Percentiles rank a stretch among this genome's conserved stretches.
Evolutionary conservation across 2,113 vertebrate genomes (phyloP).

Genomic region (Rhinoderma darwinii): DNA sequence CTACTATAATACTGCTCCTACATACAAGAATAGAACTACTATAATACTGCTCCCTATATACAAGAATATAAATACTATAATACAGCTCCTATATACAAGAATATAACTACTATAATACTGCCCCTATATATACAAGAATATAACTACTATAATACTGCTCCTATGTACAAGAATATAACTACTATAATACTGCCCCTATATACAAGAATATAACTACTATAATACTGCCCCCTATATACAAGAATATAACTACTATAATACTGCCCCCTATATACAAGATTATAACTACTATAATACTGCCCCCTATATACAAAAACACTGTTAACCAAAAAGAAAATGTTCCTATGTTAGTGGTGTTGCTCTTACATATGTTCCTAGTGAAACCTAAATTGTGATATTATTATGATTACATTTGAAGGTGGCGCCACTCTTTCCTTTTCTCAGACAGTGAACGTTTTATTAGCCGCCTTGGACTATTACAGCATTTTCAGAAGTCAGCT

Average conservation of each 20-base stretch:
- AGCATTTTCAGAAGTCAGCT: not conserved
- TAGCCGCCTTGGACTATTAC: not conserved
- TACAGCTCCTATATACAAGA: too few relatives aligned
- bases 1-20: too few relatives aligned
- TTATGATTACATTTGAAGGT: not conserved
- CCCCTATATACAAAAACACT: not conserved
- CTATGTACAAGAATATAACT: too few relatives aligned
- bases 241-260: slow-evolving; percentile 5
- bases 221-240: not conserved
- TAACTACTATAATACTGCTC: slow-evolving; percentile 11
- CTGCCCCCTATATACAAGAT: not conserved
- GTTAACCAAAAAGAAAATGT: not conserved
- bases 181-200: not conserved
- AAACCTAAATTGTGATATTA: too few relatives aligned
- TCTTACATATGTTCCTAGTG: not conserved
- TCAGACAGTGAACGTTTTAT: not conserved
- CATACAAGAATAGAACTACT: too few relatives aligned
- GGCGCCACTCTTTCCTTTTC: not conserved
- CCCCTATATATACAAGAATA: not conserved
- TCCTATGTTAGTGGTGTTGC: not conserved
- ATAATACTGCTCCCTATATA: too few relatives aligned
- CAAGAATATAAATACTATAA: too few relatives aligned
- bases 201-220: not conserved
- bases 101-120: not conserved
- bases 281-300: not conserved